These are phyloP conservation scores for Oscheius sp. DNA, from an alignment of 2,888 invertebrate genomes.

Conservation along the genomic window DNA sequence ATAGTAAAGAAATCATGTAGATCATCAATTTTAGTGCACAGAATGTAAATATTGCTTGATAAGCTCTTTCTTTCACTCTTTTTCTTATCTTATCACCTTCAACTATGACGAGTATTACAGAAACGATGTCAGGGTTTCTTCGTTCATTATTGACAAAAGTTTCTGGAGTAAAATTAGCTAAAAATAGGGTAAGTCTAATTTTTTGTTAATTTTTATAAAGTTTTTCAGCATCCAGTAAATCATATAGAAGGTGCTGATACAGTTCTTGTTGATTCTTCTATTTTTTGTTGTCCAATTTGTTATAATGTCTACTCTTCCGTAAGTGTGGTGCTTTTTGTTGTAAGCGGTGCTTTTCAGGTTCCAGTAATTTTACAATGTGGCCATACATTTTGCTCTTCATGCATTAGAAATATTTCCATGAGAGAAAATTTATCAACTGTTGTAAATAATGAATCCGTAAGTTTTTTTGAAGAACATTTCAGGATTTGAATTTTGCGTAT, in stretches of 20 bases:
- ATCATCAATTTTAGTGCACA: neutral
- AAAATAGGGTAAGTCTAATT: slow-evolving; percentile 16
- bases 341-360: neutral
- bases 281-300: slow-evolving; percentile 39
- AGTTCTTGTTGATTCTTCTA: slow-evolving; percentile 33
- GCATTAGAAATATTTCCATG: slow-evolving; percentile 26
- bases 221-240: slow-evolving; percentile 36
- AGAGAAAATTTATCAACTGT: slow-evolving; percentile 26
- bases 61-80: neutral
- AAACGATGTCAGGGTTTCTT: slow-evolving; percentile 27
- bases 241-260: slow-evolving; percentile 39
- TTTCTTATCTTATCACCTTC: neutral
- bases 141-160: slow-evolving; percentile 23
- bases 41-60: neutral
- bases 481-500: too few species aligned
- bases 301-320: slow-evolving; percentile 38
- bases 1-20: too few species aligned
- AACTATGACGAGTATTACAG: slow-evolving; percentile 21
- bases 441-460: slow-evolving; percentile 32
- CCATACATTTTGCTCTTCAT: slow-evolving; percentile 32
- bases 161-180: slow-evolving; percentile 12
- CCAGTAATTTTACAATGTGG: slow-evolving; percentile 33
- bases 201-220: too few species aligned
- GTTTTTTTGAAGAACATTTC: too few species aligned
- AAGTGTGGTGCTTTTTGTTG: neutral